Evolutionary conservation across 2,888 invertebrate species (phyloP), one percentile per base, ranked within the genome.

Genomic region (Macrosiphum euphorbiae): DNA sequence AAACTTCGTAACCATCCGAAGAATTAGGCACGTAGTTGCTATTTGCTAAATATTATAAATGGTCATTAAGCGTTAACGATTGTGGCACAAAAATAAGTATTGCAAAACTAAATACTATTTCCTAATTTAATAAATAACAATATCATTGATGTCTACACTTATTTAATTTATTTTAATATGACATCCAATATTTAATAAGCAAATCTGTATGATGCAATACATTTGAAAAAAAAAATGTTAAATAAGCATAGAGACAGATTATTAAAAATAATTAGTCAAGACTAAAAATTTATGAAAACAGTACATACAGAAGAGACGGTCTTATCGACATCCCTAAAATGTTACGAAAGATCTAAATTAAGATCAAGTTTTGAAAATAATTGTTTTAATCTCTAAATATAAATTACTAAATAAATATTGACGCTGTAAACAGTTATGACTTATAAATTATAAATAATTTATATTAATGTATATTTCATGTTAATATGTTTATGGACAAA

Each of bases 11-110:
- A 86, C 90, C 67, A 41, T 50, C n/a, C 44, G 52, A 61, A 93
- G 85, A 85, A 90, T 90, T 47, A 90, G 85, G 50, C 86, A 87
- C 94, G 86, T 90, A 85, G 28, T 35, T 11, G 41, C 35, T 50
- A 86, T 93, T 93, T 90, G 84, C 47, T 89, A 50, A 89, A 85
- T 50, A 55, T 90, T 93, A 61, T 61, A 61, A 90, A 93, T 50
- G 58, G 20, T 16, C 20, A 61, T 93, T 85, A 87, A 94, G 58
- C 84, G 78, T 44, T 78, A 11, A 84, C 52, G 67, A 87, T 86
- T 86, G 24, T 16, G 26, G 1, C 2, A 13, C 35, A 26, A 85
- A 55, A 44, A 52, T 8, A 26, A 84, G 47, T 28, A 61, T 61
- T 61, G 44, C 0, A 61, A n/a, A 87, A 41, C 41, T 55, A 52